Evolutionary conservation across 2,797 vertebrate genomes (phyloP).

Genomic region (Malacoraja senta): DNA sequence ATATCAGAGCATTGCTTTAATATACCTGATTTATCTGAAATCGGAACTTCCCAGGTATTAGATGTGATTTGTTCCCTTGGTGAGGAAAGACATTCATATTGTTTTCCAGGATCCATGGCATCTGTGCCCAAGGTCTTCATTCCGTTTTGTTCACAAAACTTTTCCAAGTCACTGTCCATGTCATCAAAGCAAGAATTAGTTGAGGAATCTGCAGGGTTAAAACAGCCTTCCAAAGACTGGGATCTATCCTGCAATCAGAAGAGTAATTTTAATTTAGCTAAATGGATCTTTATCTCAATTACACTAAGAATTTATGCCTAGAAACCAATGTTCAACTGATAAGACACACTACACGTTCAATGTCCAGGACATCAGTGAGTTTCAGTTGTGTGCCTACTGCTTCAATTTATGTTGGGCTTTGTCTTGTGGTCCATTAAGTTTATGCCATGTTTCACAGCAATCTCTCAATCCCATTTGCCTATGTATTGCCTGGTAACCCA

Average conservation of each 20-base stretch:
- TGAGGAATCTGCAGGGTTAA: not conserved
- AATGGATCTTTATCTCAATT: not conserved
- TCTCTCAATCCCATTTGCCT: too few species aligned
- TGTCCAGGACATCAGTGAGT: too few species aligned
- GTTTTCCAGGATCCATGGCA: not conserved
- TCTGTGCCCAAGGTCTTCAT: not conserved
- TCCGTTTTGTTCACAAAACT: not conserved
- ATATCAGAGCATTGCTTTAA: not conserved
- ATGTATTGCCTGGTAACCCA: too few species aligned
- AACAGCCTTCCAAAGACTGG: not conserved
- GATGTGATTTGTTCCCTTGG: not conserved
- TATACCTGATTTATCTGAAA: constrained; percentile 20
- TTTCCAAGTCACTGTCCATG: not conserved
- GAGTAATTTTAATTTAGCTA: not conserved
- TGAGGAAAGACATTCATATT: too few species aligned
- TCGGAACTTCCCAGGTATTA: not conserved
- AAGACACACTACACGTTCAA: too few species aligned
- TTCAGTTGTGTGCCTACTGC: too few species aligned
- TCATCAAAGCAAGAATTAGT: not conserved
- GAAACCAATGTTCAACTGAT: too few species aligned
- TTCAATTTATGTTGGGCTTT: too few species aligned
- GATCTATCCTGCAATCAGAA: constrained; percentile 14
- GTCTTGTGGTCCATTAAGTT: too few species aligned
- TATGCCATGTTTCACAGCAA: too few species aligned
- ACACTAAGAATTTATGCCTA: not conserved